Conservation (phyloP, 2,797 vertebrate genomes). For the Falco novaeseelandiae region DNA sequence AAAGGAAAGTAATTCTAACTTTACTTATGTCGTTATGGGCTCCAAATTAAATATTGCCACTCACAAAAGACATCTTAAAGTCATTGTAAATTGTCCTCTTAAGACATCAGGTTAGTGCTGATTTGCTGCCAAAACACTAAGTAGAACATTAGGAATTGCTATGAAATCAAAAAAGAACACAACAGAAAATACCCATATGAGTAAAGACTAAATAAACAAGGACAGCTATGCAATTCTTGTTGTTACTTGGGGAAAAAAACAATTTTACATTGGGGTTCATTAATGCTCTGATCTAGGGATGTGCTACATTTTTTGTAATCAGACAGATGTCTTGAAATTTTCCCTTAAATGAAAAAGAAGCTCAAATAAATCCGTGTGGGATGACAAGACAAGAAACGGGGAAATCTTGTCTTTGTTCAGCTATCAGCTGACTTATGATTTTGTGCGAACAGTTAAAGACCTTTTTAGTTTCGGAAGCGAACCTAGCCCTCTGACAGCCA, state of each 20-base stretch:
- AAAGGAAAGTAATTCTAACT: slow-evolving; percentile 38
- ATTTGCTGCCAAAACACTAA: slow-evolving; percentile 50
- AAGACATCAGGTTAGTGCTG: slow-evolving; percentile 28
- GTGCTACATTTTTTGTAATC: not conserved
- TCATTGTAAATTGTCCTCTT: slow-evolving; percentile 24
- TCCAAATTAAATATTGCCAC: slow-evolving; percentile 31
- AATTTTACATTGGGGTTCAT: not conserved
- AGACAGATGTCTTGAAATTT: not conserved
- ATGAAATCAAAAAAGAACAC: slow-evolving; percentile 5
- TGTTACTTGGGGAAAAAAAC: not conserved
- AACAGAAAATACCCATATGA: not conserved
- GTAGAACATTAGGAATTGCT: slow-evolving; percentile 8
- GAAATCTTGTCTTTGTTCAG: not conserved
- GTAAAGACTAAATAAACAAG: not conserved
- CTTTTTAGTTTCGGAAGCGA: not conserved
- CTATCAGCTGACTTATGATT: not conserved
- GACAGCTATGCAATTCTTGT: not conserved
- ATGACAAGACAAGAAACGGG: not conserved
- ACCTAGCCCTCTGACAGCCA: not conserved
- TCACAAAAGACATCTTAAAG: slow-evolving; percentile 11
- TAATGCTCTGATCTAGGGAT: not conserved
- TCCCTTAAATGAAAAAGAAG: not conserved
- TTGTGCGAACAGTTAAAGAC: not conserved
- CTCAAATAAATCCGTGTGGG: not conserved
- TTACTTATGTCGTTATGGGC: not conserved